phyloP scores from a whole-genome alignment of 2,888 invertebrate genomes.

The Metacarcinus magister region DNA sequence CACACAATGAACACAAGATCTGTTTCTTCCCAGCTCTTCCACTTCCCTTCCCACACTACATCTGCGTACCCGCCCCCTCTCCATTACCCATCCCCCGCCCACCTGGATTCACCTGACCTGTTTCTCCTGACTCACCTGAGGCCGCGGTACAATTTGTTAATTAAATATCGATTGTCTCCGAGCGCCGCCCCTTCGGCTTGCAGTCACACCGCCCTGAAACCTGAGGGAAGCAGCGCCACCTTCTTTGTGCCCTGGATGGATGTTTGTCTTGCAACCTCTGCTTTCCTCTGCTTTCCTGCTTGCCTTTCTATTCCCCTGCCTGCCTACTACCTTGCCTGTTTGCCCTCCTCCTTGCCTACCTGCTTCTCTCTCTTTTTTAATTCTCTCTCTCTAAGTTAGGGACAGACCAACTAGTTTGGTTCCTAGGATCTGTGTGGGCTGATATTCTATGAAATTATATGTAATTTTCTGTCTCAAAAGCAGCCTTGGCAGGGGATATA shows the following conservation, averaged over 20 bases:
- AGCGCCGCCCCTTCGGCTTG: not conserved
- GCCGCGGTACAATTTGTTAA: slow-evolving; percentile 48
- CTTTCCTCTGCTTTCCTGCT: not conserved
- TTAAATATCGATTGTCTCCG: slow-evolving; percentile 19
- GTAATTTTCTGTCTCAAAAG: too few relatives aligned
- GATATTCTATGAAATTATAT: too few relatives aligned
- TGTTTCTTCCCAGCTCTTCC: not conserved
- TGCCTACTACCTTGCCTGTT: not conserved
- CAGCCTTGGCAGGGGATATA: too few relatives aligned
- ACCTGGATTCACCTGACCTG: not conserved
- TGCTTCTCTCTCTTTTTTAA: not conserved
- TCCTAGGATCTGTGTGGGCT: too few relatives aligned
- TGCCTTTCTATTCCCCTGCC: not conserved
- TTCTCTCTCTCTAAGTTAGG: not conserved
- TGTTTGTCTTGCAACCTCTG: not conserved
- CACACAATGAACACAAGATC: not conserved
- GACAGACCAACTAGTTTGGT: too few relatives aligned
- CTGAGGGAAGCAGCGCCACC: not conserved
- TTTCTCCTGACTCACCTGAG: not conserved
- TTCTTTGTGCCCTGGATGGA: not conserved
- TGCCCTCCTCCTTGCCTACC: not conserved
- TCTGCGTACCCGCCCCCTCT: not conserved
- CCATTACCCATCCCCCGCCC: not conserved
- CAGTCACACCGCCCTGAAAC: not conserved
- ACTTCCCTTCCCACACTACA: not conserved